These are phyloP conservation scores for Tenualosa thibaudeaui DNA, from an alignment of 2,797 vertebrate genomes.

Conservation along the genomic window DNA sequence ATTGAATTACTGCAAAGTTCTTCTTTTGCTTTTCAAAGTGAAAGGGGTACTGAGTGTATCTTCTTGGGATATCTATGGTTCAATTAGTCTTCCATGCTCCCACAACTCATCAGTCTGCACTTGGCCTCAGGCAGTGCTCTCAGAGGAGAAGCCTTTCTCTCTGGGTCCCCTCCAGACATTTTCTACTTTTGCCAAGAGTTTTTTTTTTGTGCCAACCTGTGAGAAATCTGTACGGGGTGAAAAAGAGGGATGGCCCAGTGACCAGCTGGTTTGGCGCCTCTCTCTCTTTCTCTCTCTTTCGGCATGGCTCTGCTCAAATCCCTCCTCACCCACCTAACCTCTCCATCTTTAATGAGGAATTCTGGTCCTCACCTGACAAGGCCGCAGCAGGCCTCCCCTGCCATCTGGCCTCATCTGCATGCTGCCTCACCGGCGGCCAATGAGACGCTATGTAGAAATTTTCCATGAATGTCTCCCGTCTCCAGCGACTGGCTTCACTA, in stretches of 20 bases:
- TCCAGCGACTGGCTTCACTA: constrained; percentile 53
- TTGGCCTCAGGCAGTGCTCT: background rate
- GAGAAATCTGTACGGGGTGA: background rate
- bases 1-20: background rate
- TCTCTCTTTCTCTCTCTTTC: background rate
- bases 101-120: background rate
- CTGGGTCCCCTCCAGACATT: background rate
- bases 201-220: background rate
- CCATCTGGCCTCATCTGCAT: constrained; percentile 83
- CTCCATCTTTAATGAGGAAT: constrained; percentile 78
- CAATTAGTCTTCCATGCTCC: background rate
- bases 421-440: constrained; percentile 53
- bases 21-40: background rate
- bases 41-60: background rate
- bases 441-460: constrained; percentile 54
- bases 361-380: constrained; percentile 78
- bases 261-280: background rate
- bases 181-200: background rate
- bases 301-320: background rate
- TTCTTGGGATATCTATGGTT: background rate
- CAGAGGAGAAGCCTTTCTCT: background rate
- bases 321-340: constrained; percentile 22
- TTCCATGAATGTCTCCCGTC: constrained; percentile 62
- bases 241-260: background rate
- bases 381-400: constrained; percentile 81